A percentile compares a stretch with the other conserved stretches of the same genome.
These are phyloP conservation scores for Oscheius sp. DNA, from an alignment of 2,888 invertebrate genomes.

Conservation along the genomic window DNA sequence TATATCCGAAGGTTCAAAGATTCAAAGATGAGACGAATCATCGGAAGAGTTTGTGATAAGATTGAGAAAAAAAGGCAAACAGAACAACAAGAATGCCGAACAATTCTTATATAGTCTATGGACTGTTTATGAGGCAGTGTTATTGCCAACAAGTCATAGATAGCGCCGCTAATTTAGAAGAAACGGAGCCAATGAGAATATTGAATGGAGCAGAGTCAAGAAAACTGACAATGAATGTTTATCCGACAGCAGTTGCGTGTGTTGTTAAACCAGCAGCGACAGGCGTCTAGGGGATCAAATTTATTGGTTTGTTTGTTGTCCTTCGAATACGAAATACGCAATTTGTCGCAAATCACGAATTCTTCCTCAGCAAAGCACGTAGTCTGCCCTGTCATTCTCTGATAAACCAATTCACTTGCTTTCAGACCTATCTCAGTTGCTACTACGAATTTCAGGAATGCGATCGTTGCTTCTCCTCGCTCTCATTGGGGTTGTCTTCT, in stretches of 20 bases:
- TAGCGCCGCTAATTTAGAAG: no score
- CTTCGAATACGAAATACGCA: not conserved
- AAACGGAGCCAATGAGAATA: no score
- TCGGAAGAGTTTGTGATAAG: no score
- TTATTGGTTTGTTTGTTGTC: not conserved
- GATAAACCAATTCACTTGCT: slow-evolving; percentile 17
- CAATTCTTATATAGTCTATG: no score
- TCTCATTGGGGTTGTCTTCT: slow-evolving; percentile 20
- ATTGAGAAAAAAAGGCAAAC: no score
- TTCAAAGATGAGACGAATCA: no score
- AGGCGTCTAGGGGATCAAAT: not conserved
- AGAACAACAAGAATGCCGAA: no score
- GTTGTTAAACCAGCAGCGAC: slow-evolving; percentile 6
- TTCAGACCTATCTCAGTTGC: not conserved
- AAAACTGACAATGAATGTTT: not conserved
- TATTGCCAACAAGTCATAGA: no score
- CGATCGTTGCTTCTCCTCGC: slow-evolving; percentile 9
- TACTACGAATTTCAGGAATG: slow-evolving; percentile 5
- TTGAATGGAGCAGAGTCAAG: not conserved
- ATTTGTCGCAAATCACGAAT: no score
- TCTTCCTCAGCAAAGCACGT: not conserved
- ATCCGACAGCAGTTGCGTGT: slow-evolving; percentile 5
- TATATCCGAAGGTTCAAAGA: no score
- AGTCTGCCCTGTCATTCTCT: not conserved
- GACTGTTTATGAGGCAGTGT: no score